Evolutionary conservation across 2,797 vertebrate genomes (phyloP).

Genomic region (Tachyglossus aculeatus): DNA sequence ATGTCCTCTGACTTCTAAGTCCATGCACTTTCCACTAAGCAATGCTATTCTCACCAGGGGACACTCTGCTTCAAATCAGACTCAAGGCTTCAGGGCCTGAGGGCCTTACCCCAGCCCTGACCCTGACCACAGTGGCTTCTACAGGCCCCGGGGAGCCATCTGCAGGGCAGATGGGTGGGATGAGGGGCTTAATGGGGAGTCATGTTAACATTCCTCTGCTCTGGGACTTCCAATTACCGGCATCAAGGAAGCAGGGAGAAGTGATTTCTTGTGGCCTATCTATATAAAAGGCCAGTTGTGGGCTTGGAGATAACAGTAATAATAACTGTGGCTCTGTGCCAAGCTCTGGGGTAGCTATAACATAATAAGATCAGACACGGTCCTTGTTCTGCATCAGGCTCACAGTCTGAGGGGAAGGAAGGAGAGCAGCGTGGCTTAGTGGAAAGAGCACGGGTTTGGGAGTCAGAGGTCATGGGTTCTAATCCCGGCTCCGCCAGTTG

Average conservation of each 20-base stretch:
- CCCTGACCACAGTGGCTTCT: neutral
- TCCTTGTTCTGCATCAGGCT: too few relatives aligned
- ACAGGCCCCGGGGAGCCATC: neutral
- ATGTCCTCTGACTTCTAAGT: too few relatives aligned
- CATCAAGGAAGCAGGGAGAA: neutral
- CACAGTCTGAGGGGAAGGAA: too few relatives aligned
- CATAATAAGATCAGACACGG: too few relatives aligned
- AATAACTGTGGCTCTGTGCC: too few relatives aligned
- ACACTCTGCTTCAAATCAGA: constrained; percentile 1
- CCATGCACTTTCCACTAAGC: neutral
- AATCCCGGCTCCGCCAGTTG: too few relatives aligned
- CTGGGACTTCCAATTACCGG: neutral
- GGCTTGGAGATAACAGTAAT: neutral
- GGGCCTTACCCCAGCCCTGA: neutral
- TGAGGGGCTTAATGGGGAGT: constrained; percentile 7
- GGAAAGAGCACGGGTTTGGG: too few relatives aligned
- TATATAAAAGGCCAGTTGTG: neutral
- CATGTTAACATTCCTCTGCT: constrained; percentile 28
- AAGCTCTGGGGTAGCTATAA: too few relatives aligned
- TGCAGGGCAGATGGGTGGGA: neutral
- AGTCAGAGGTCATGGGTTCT: too few relatives aligned
- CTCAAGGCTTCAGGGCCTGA: neutral
- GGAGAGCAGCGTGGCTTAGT: too few relatives aligned
- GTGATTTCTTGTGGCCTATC: neutral
- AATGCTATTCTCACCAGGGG: neutral